These are phyloP conservation scores for Volucella zonaria DNA, from an alignment of 2,888 invertebrate species.

Conservation along the genomic window DNA sequence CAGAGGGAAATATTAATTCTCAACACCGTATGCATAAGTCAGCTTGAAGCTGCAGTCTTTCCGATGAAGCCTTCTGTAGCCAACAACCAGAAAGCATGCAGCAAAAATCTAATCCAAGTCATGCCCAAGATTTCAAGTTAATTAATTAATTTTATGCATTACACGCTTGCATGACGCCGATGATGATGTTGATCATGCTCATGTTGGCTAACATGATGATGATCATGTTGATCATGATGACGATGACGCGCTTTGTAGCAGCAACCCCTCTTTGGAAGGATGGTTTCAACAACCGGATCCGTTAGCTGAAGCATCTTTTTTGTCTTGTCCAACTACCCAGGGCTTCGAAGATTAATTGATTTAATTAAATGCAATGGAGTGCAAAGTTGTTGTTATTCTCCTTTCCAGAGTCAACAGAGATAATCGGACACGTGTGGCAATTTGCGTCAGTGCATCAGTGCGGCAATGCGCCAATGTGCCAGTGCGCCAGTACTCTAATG, in stretches of 20 bases:
- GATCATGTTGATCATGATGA: constrained; percentile 46
- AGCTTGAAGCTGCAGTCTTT: constrained; percentile 28
- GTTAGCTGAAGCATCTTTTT: constrained; percentile 54
- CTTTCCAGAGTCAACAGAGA: not conserved
- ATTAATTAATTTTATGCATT: constrained; percentile 72
- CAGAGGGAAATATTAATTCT: constrained; percentile 46
- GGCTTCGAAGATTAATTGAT: constrained; percentile 66
- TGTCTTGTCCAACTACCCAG: constrained; percentile 32
- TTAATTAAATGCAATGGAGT: constrained; percentile 69
- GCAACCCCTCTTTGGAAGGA: not conserved
- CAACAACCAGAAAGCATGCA: constrained; percentile 31
- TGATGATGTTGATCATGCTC: constrained; percentile 69
- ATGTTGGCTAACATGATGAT: constrained; percentile 55
- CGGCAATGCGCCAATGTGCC: constrained; percentile 17
- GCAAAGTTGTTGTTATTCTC: constrained; percentile 28
- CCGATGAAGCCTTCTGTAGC: constrained; percentile 4
- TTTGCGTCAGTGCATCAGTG: not conserved
- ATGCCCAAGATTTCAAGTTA: constrained; percentile 67
- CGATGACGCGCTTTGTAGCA: constrained; percentile 37
- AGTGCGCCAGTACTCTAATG: constrained; percentile 36
- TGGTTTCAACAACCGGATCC: constrained; percentile 32
- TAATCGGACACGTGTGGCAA: not conserved
- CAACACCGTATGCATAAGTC: constrained; percentile 39
- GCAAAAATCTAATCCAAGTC: constrained; percentile 63
- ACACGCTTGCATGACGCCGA: constrained; percentile 70